These are phyloP conservation scores for Bubo blakistoni DNA, from an alignment of 2,113 vertebrate genomes.

Conservation along the genomic window DNA sequence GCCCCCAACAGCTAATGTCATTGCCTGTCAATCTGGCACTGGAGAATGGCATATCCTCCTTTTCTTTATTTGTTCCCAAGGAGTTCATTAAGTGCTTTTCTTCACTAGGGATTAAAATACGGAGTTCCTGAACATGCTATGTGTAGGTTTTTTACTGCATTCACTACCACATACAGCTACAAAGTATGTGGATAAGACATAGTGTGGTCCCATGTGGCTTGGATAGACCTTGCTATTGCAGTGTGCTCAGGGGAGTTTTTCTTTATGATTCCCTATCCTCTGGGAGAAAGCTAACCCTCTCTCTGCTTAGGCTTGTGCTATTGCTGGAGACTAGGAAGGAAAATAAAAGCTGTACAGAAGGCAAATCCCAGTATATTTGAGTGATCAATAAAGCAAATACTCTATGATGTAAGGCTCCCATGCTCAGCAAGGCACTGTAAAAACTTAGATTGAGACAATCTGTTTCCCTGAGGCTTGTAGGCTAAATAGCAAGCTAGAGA, in stretches of 20 bases:
- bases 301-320: not conserved
- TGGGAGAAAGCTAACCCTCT: not conserved
- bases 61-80: not conserved
- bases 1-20: not conserved
- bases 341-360: not conserved
- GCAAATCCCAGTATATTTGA: not conserved
- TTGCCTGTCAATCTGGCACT: not conserved
- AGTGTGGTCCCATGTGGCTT: rapidly evolving
- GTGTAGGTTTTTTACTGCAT: not conserved
- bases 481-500: not conserved
- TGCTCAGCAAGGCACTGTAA: not conserved
- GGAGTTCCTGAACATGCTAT: not conserved
- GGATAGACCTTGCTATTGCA: not conserved
- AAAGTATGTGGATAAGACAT: not conserved
- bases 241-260: not conserved
- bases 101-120: not conserved
- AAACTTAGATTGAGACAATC: not conserved
- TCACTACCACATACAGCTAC: not conserved
- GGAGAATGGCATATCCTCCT: not conserved
- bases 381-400: not conserved
- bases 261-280: not conserved
- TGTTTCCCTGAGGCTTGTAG: not conserved
- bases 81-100: not conserved
- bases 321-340: not conserved
- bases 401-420: not conserved